Evolutionary conservation across 2,888 invertebrate species (phyloP).

Genomic region (Octonoba sinensis): DNA sequence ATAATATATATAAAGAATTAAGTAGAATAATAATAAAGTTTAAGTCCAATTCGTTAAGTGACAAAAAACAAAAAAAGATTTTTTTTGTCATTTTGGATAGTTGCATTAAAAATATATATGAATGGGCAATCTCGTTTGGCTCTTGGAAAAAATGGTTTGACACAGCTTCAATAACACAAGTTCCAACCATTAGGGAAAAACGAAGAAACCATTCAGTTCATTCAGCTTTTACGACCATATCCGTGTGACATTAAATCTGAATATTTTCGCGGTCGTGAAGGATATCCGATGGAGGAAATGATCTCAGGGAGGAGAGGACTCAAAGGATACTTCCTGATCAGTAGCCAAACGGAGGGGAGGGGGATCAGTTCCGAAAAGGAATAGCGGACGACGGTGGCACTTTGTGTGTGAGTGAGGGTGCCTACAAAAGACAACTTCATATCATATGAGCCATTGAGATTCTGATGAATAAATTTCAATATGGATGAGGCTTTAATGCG

Average conservation of each 20-base stretch:
- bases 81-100: too few relatives aligned
- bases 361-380: constrained; percentile 4
- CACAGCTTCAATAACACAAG: too few relatives aligned
- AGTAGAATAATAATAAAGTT: too few relatives aligned
- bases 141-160: too few relatives aligned
- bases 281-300: constrained; percentile 26
- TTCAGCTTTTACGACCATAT: not conserved
- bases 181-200: too few relatives aligned
- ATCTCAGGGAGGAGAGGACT: constrained; percentile 6
- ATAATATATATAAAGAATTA: too few relatives aligned
- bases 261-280: constrained; percentile 12
- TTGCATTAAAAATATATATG: too few relatives aligned
- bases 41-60: too few relatives aligned
- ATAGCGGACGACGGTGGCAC: constrained; percentile 24
- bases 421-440: constrained; percentile 40
- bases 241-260: constrained; percentile 7
- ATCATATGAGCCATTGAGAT: constrained; percentile 38
- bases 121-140: too few relatives aligned
- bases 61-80: too few relatives aligned
- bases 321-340: constrained; percentile 19
- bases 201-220: too few relatives aligned
- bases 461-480: constrained; percentile 49
- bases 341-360: not conserved
- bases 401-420: constrained; percentile 32
- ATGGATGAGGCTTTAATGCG: constrained; percentile 39